Percentiles rank a stretch among this genome's conserved stretches.
phyloP scores from a whole-genome alignment of 2,888 invertebrate genomes.

The Hirudinaria manillensis region DNA sequence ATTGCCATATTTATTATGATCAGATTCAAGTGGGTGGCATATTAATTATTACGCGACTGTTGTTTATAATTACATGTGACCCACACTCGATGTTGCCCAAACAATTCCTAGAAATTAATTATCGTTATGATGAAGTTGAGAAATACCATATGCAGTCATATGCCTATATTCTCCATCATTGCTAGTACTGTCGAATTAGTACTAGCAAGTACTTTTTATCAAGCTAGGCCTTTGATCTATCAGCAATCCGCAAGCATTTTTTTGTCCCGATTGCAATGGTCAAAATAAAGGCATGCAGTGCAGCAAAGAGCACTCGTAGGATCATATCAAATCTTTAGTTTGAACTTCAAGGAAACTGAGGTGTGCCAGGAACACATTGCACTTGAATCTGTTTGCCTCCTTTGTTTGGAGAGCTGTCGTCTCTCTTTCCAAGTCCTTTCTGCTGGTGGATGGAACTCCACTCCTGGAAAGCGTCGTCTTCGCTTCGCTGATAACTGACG shows the following conservation, averaged over 20 bases:
- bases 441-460: conserved; percentile 54
- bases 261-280: too few relatives aligned
- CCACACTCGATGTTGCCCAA: not conserved
- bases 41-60: not conserved
- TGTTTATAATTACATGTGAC: not conserved
- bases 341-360: conserved; percentile 59
- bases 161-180: too few relatives aligned
- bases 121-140: too few relatives aligned
- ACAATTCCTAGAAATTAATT: too few relatives aligned
- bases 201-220: too few relatives aligned
- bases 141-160: too few relatives aligned
- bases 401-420: conserved; percentile 63
- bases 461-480: not conserved
- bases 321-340: not conserved
- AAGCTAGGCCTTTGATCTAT: too few relatives aligned
- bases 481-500: too few relatives aligned
- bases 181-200: too few relatives aligned
- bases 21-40: conserved; percentile 15
- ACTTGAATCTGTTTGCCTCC: conserved; percentile 65
- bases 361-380: conserved; percentile 64
- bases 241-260: too few relatives aligned
- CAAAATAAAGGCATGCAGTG: not conserved
- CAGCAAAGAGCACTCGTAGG: not conserved
- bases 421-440: conserved; percentile 59
- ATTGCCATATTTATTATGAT: conserved; percentile 15